A percentile compares a stretch with the other conserved stretches of the same genome.
These are phyloP conservation scores for Pterocles orientalis DNA, from an alignment of 2,113 vertebrate genomes.

Conservation along the genomic window DNA sequence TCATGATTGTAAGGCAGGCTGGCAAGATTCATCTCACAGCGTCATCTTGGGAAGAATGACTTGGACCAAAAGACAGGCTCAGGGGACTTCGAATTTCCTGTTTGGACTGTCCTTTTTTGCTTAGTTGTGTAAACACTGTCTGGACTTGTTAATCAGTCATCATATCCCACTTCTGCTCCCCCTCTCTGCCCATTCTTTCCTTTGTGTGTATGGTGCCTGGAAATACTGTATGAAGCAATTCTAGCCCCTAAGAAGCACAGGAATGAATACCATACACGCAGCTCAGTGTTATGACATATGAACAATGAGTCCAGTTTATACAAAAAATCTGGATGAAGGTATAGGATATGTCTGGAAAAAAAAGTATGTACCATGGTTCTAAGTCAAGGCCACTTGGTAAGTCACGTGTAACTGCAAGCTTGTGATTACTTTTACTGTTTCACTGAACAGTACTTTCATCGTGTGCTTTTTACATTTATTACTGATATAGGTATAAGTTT, in stretches of 20 bases:
- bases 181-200: background rate
- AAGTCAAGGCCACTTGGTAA: background rate
- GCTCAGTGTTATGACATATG: background rate
- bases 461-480: background rate
- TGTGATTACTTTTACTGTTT: background rate
- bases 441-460: background rate
- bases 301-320: background rate
- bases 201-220: background rate
- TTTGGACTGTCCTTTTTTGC: background rate
- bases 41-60: accelerated
- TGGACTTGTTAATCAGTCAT: background rate
- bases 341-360: background rate
- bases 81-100: accelerated
- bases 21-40: accelerated
- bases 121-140: background rate
- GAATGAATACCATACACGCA: background rate
- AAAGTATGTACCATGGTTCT: background rate
- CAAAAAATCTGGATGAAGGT: background rate
- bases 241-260: too few relatives aligned
- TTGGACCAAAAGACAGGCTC: background rate
- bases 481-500: background rate
- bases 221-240: background rate
- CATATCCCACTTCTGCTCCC: background rate
- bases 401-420: background rate
- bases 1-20: background rate